These are phyloP conservation scores for Aphelocoma coerulescens DNA, from an alignment of 2,113 vertebrate species.

Conservation along the genomic window DNA sequence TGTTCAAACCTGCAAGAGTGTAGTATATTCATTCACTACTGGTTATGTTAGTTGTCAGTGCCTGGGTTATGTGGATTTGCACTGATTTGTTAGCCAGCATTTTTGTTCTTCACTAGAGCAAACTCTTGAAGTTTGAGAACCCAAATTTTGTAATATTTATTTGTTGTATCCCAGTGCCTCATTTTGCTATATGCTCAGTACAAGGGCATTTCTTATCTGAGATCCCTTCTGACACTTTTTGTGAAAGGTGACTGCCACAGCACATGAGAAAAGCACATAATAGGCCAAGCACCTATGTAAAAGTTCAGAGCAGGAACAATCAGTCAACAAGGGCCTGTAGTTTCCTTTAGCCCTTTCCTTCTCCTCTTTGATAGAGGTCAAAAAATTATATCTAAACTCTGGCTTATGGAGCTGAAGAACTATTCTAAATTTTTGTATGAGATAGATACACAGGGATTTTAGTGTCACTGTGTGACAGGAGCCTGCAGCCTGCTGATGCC, in stretches of 20 bases:
- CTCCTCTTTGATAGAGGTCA: not conserved
- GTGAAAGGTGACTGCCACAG: not conserved
- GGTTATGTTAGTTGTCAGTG: not conserved
- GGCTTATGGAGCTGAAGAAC: not conserved
- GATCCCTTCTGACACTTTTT: not conserved
- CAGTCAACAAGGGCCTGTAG: fast-evolving
- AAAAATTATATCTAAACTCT: not conserved
- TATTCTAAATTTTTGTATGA: not conserved
- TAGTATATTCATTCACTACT: not conserved
- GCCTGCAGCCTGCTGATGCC: not conserved
- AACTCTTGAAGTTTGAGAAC: not conserved
- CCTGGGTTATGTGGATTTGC: not conserved
- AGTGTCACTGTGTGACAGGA: not conserved
- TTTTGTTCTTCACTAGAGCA: not conserved
- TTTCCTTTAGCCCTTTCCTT: not conserved
- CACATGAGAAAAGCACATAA: not conserved
- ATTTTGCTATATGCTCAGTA: not conserved
- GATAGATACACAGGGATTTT: not conserved
- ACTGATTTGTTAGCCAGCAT: not conserved
- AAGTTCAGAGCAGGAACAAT: not conserved
- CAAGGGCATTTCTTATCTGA: not conserved
- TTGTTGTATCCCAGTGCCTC: not conserved
- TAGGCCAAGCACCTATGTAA: not conserved
- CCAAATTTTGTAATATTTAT: fast-evolving
- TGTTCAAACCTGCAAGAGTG: not conserved